A percentile compares a stretch with the other conserved stretches of the same genome.
Evolutionary conservation across 2,888 invertebrate genomes (phyloP).

Genomic region (Shargacucullia verbasci): DNA sequence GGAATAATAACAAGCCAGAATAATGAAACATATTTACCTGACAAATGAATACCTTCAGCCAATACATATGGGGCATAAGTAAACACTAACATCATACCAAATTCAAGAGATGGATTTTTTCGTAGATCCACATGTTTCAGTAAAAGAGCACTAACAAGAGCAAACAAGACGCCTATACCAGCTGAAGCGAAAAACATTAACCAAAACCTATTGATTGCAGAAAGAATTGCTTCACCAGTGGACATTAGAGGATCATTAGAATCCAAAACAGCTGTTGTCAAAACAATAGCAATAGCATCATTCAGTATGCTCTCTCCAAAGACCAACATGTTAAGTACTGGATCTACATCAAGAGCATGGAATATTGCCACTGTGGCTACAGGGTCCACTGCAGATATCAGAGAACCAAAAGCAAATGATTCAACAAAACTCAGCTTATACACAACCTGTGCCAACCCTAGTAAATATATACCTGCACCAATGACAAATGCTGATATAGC

Average conservation of each 20-base stretch:
- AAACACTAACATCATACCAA: constrained; percentile 99
- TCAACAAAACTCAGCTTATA: constrained; percentile 98
- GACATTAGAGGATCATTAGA: constrained; percentile 90
- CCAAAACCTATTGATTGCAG: constrained; percentile 96
- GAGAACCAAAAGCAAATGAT: constrained; percentile 99
- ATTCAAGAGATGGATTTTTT: constrained; percentile 99
- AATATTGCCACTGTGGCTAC: constrained; percentile 99
- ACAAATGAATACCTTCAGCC: constrained; percentile 98
- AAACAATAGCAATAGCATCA: constrained; percentile 99
- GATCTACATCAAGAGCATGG: constrained; percentile 98
- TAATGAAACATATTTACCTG: constrained; percentile 88
- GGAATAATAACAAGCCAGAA: neutral
- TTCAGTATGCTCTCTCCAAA: constrained; percentile 98
- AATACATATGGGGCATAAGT: constrained; percentile 99
- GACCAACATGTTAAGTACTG: constrained; percentile 99
- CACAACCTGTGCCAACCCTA: constrained; percentile 97
- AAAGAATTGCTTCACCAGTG: constrained; percentile 95
- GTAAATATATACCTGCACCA: constrained; percentile 97
- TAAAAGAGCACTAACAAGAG: constrained; percentile 96
- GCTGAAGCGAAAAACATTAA: constrained; percentile 99
- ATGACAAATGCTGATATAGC: constrained; percentile 99
- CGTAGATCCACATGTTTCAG: constrained; percentile 98
- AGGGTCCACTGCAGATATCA: constrained; percentile 99
- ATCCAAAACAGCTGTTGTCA: constrained; percentile 96
- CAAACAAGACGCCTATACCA: constrained; percentile 98